Conservation (phyloP, 2,888 invertebrate species). For the Nemoura dubitans region DNA sequence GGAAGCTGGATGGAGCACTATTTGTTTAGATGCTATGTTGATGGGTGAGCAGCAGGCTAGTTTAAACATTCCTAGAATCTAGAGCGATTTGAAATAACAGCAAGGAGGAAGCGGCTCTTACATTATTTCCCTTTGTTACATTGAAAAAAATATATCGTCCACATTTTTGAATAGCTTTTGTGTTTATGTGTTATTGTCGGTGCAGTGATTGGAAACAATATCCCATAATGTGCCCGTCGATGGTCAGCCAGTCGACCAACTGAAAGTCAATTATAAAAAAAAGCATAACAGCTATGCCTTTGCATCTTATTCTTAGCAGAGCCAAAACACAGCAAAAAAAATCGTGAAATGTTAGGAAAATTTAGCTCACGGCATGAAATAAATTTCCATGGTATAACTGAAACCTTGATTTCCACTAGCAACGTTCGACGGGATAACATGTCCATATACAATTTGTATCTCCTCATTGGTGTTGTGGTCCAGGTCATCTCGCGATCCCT, state of each 20-base stretch:
- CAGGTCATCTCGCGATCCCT: not conserved
- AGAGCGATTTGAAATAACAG: not conserved
- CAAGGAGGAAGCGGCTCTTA: not conserved
- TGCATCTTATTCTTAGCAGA: too few species aligned
- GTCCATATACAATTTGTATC: not conserved
- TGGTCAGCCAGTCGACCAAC: too few species aligned
- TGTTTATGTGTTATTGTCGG: not conserved
- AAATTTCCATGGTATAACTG: too few species aligned
- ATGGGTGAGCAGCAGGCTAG: not conserved
- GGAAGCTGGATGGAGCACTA: not conserved
- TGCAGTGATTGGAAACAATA: not conserved
- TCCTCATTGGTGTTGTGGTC: not conserved
- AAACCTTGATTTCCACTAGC: too few species aligned
- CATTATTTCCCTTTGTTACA: not conserved
- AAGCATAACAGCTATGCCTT: too few species aligned
- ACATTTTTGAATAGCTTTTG: not conserved
- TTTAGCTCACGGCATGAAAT: too few species aligned
- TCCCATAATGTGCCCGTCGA: not conserved
- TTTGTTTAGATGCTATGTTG: not conserved
- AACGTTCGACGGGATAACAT: too few species aligned
- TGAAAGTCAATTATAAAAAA: too few species aligned
- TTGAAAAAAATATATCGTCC: not conserved
- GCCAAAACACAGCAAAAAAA: too few species aligned
- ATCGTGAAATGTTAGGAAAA: too few species aligned
- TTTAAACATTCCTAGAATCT: not conserved